A percentile compares a stretch with the other conserved stretches of the same genome.
Conservation (phyloP, 2,888 invertebrate genomes). For the Caenorhabditis sp. region DNA sequence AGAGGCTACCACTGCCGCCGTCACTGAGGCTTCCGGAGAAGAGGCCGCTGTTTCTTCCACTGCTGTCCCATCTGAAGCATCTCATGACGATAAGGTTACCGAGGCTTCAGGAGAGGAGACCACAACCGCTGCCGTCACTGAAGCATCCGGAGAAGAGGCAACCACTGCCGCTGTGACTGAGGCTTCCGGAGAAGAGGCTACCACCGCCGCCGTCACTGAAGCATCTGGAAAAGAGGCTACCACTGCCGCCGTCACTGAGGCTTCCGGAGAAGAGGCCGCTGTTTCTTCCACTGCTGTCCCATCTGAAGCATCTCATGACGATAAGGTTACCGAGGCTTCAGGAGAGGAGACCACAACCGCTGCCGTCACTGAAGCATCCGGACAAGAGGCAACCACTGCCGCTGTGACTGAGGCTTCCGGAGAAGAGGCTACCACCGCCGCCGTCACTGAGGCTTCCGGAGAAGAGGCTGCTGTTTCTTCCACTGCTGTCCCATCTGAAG, state of each 20-base stretch:
- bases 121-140: slow-evolving; percentile 19
- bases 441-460: background rate
- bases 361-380: background rate
- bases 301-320: too few relatives aligned
- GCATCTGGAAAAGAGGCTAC: slow-evolving; percentile 39
- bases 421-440: background rate
- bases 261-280: slow-evolving; percentile 39
- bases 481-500: background rate
- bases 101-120: slow-evolving; percentile 43
- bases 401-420: background rate
- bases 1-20: background rate
- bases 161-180: slow-evolving; percentile 17
- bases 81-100: slow-evolving; percentile 1
- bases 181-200: slow-evolving; percentile 21
- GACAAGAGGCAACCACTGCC: background rate
- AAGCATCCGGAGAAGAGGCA: slow-evolving; percentile 20
- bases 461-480: background rate
- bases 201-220: slow-evolving; percentile 28
- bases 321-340: slow-evolving; percentile 32
- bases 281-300: slow-evolving; percentile 12
- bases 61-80: background rate
- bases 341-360: slow-evolving; percentile 8
- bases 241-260: slow-evolving; percentile 17
- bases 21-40: slow-evolving; percentile 46
- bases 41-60: slow-evolving; percentile 7